Evolutionary conservation across 2,888 invertebrate species (phyloP), one percentile per base, ranked within the genome.

Genomic region (Melolontha melolontha): DNA sequence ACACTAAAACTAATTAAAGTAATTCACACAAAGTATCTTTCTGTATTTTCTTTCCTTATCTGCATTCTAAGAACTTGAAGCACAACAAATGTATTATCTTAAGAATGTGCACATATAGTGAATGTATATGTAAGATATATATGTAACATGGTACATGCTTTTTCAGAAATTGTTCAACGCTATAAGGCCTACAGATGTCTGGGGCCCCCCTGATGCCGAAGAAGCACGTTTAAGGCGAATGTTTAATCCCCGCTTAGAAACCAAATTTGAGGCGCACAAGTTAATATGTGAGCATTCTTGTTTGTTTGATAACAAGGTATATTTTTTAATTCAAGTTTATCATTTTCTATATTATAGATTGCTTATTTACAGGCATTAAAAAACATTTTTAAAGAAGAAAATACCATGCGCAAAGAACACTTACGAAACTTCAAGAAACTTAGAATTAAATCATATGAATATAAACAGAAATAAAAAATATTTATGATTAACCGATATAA

Each of bases 181-280:
- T 16, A 54, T 72, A 17, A 68, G 69, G 62, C 70, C 73, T 4
- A 66, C 69, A 12, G 67, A 69, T 14, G 34, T 67, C 12, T 73
- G 73, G 73, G 73, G 73, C 12, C 73, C 73, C 16, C 70, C 68
- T 2, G 68, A 73, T 59, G 44, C 66, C 10, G 67, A 71, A 8
- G 70, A 72, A 29, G 50, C 70, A 17, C 51, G 57, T 29, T 51
- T 70, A 8, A 64, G 73, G 34, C 63, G 67, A 4, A 47, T 70
- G 42, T 73, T 69, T 27, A 73, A 73, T 54, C 73, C 73, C 16
- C 68, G 72, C 4, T 55, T 67, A 34, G 72, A 72, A 63, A 73
- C 68, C 14, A 67, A 64, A 12, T 70, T 57, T n/a, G 57, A 72
- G 44, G 66, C 70, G 34, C 67, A 70, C 29, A 59, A 66, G n/a